A percentile compares a stretch with the other conserved stretches of the same genome.
These are phyloP conservation scores for Gymnoscopelus braueri DNA, from an alignment of 2,797 vertebrate genomes.

Conservation along the genomic window DNA sequence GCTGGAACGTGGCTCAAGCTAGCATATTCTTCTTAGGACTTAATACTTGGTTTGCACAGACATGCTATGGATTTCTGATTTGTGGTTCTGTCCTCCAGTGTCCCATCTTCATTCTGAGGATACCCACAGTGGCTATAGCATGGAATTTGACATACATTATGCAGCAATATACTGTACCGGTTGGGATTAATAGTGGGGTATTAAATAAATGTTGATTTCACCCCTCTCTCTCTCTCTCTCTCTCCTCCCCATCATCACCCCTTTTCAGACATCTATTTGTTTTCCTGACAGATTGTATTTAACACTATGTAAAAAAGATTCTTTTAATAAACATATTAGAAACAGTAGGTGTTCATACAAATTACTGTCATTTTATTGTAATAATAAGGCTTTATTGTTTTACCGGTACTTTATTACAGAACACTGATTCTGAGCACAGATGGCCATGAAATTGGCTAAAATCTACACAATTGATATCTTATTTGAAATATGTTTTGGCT, in stretches of 20 bases:
- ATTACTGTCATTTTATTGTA: not conserved
- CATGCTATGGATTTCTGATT: constrained; percentile 55
- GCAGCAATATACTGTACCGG: constrained; percentile 47
- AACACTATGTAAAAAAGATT: constrained; percentile 72
- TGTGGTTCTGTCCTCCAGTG: constrained; percentile 39
- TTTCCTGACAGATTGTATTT: constrained; percentile 74
- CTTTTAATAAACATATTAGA: constrained; percentile 82
- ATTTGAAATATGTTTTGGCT: too few relatives aligned
- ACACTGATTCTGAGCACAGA: too few relatives aligned
- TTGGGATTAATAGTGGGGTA: constrained; percentile 51
- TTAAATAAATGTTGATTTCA: constrained; percentile 47
- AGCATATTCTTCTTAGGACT: constrained; percentile 43
- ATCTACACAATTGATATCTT: too few relatives aligned
- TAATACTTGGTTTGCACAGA: constrained; percentile 78
- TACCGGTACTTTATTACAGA: too few relatives aligned
- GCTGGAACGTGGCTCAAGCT: constrained; percentile 56
- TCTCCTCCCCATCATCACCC: constrained; percentile 36
- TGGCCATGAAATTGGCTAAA: too few relatives aligned
- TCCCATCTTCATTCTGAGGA: constrained; percentile 41
- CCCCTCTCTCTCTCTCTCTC: not conserved
- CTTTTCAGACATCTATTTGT: constrained; percentile 60
- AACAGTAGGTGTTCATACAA: constrained; percentile 17
- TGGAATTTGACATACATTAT: constrained; percentile 48
- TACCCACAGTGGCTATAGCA: constrained; percentile 26
- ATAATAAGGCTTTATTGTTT: too few relatives aligned